Base-by-base conservation (phyloP, 2,888 invertebrate genomes). In the Drosophila borealis region DNA sequence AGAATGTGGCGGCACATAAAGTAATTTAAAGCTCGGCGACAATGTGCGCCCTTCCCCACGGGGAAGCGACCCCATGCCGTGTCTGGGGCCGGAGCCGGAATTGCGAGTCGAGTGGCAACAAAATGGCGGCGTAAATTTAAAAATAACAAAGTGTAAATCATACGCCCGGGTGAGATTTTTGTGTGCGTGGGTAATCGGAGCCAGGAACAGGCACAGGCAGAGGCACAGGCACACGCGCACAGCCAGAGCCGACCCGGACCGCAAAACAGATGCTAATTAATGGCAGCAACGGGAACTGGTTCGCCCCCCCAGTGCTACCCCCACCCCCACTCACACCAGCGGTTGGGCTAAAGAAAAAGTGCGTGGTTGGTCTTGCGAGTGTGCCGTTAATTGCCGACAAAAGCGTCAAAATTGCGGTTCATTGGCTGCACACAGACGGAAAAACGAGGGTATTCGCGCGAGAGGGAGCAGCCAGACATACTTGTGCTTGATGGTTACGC, bases 141-240 rank as follows among this genome's bases (percentile, higher is more conserved):
- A 88, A 86, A 86, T 86, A 86, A 88, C 85, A 88, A 85, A 81
- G 82, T 85, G 85, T 79, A 88, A 88, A 86, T 85, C 87, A 85
- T 87, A 87, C 80, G 85, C 76, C 70, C 84, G 79, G 77, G 78
- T 71, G 69, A 67, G 65, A 78, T 71, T 41, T 41, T 79, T 62
- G 55, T 62, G 53, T 50, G 59, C 61, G 59, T 51, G 55, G 21
- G 51, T 42, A 55, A 51, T 62, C 64, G 64, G 48, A 36, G 37
- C n/a, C 57, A 51, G 54, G 48, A 49, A 39, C 21, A 66, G 69
- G 54, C 75, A 73, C 80, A 85, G 21, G 21, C 21, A 21, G 4
- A 21, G 29, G 48, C 54, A 39, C 21, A 67, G 69, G 53, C 75
- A 75, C 80, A 85, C 80, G 79, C 73, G 72, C 73, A 68, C 70